Conservation (phyloP, 1,140 invertebrate genomes). For the Drosophila auraria region DNA sequence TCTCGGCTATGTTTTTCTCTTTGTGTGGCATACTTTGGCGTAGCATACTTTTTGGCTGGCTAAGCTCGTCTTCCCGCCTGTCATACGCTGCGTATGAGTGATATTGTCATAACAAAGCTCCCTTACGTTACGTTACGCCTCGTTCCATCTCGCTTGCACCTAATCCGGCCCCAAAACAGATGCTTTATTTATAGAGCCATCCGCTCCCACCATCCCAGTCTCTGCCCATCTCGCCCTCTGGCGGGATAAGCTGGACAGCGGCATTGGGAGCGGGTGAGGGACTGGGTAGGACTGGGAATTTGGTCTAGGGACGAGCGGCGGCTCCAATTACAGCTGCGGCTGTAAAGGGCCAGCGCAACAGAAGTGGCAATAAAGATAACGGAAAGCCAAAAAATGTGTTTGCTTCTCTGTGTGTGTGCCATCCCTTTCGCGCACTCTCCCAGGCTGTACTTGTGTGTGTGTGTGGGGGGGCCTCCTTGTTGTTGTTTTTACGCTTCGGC, state of each 20-base stretch:
- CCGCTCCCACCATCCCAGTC: not conserved
- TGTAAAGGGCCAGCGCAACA: conserved; percentile 56
- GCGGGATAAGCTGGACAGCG: conserved; percentile 26
- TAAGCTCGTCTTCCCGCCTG: conserved; percentile 22
- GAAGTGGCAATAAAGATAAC: conserved; percentile 75
- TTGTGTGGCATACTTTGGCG: not conserved
- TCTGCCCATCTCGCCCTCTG: not conserved
- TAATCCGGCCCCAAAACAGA: conserved; percentile 41
- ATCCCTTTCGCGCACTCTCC: conserved; percentile 26
- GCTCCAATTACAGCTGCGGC: conserved; percentile 58
- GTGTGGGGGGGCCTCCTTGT: conserved; percentile 16
- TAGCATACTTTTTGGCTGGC: conserved; percentile 49
- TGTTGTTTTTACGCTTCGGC: conserved; percentile 69
- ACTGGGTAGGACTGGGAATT: conserved; percentile 28
- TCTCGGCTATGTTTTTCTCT: not conserved
- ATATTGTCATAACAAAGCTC: conserved; percentile 34
- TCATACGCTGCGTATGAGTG: conserved; percentile 42
- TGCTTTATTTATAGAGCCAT: conserved; percentile 38
- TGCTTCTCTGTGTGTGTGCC: conserved; percentile 1
- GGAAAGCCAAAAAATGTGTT: conserved; percentile 57
- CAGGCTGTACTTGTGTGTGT: conserved; percentile 11
- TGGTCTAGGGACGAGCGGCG: conserved; percentile 29
- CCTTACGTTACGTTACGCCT: not conserved
- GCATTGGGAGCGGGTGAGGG: not conserved
- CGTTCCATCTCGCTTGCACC: conserved; percentile 13